Evolutionary conservation across 1,140 invertebrate genomes (phyloP), one percentile per base, ranked within the genome.

Genomic region (Mesaphorura yosii): DNA sequence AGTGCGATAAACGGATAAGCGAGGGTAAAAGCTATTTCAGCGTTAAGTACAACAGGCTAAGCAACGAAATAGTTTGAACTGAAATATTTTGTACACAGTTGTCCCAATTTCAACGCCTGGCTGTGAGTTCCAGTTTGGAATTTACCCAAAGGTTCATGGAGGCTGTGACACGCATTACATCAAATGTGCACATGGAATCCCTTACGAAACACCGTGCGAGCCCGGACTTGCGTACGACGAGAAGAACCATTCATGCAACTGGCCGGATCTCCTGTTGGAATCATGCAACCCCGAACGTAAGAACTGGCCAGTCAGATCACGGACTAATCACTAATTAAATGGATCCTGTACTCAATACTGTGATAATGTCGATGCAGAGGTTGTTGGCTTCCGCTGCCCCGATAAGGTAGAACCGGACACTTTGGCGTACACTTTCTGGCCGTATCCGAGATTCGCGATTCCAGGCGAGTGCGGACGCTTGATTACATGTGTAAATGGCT

Each of bases 71-170:
- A n/a, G n/a, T n/a, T n/a, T n/a, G n/a, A n/a, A n/a, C n/a, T n/a
- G n/a, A n/a, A n/a, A n/a, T n/a, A n/a, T n/a, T n/a, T n/a, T n/a
- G n/a, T n/a, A n/a, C 73, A n/a, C 67, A 90, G 87, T 84, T 53
- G 80, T 79, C 1, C 81, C 86, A 14, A 73, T 84, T 53, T 85
- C 83, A 10, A 74, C 77, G 14, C 83, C 83, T 1, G 83, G 82
- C 57, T 92, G 89, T 67, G 83, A 88, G 63, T 89, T 85, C 66
- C 83, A 84, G 65, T 94, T 89, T 66, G 89, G 88, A 7, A 74
- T 93, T 51, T 92, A 88, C 67, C 79, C 85, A 0, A 82, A 84
- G 41, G 80, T 79, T 49, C 71, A 77, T 3, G 40, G 51, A 4
- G 76, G 80, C 38, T 92, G 88, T 68, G 85, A 86, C 49, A 88